Evolutionary conservation across 2,888 invertebrate species (phyloP).

Genomic region (Cremastinae sp.): DNA sequence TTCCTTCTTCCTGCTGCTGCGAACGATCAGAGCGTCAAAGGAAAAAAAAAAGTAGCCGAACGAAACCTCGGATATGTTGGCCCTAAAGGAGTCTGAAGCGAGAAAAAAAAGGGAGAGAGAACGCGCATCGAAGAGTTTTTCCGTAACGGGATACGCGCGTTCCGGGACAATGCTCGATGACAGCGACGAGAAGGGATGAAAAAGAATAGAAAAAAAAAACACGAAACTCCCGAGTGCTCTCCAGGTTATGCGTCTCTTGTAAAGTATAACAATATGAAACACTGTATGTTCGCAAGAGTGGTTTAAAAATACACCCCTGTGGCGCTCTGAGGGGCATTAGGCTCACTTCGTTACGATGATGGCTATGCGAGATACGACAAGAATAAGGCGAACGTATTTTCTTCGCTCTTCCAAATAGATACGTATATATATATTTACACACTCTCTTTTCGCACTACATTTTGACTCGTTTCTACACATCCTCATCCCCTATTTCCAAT

Average conservation of each 20-base stretch:
- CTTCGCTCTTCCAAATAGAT: slow-evolving; percentile 13
- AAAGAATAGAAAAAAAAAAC: slow-evolving; percentile 34
- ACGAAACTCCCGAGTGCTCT: slow-evolving; percentile 60
- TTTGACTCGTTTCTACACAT: too few species aligned
- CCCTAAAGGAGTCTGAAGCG: slow-evolving; percentile 36
- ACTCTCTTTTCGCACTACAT: too few species aligned
- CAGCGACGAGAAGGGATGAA: slow-evolving; percentile 41
- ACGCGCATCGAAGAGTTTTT: slow-evolving; percentile 50
- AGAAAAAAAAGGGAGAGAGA: too few species aligned
- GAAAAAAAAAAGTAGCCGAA: slow-evolving; percentile 19
- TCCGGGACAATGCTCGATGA: slow-evolving; percentile 35
- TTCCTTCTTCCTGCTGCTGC: too few species aligned
- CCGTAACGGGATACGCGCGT: slow-evolving; percentile 57
- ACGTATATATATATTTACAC: slow-evolving; percentile 9
- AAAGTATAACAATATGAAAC: slow-evolving; percentile 81
- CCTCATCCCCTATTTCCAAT: not conserved
- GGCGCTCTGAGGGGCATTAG: slow-evolving; percentile 61
- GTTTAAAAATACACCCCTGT: slow-evolving; percentile 77
- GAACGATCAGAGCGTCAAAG: slow-evolving; percentile 1
- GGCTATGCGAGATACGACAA: slow-evolving; percentile 60
- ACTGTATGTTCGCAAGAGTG: slow-evolving; percentile 79
- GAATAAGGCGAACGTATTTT: slow-evolving; percentile 46
- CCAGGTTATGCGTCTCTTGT: slow-evolving; percentile 71
- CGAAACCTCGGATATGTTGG: slow-evolving; percentile 27
- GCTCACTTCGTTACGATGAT: slow-evolving; percentile 66